Evolutionary conservation across 1,140 invertebrate species (phyloP).

Genomic region (Lordiphosa stackelbergi): DNA sequence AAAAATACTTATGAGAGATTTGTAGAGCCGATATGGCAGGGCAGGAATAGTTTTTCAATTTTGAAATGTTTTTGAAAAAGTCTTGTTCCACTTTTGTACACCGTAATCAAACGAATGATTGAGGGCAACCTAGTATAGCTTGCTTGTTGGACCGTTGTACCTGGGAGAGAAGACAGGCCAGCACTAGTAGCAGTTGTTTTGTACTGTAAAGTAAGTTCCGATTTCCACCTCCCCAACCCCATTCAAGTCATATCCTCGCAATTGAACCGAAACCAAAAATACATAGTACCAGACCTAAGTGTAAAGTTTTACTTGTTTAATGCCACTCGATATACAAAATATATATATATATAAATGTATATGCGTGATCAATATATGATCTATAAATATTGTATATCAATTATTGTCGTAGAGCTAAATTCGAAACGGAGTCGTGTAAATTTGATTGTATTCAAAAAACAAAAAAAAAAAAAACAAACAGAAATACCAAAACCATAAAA

Average conservation of each 20-base stretch:
- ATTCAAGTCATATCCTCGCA: conserved; percentile 43
- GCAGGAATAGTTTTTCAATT: conserved; percentile 21
- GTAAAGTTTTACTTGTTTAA: conserved; percentile 55
- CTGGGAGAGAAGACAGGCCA: conserved; percentile 2
- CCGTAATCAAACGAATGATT: conserved; percentile 10
- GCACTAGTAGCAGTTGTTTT: conserved; percentile 3
- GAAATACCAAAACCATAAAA: conserved; percentile 30
- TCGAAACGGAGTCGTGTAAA: conserved; percentile 59
- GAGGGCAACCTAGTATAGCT: conserved; percentile 9
- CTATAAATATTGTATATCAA: conserved; percentile 66
- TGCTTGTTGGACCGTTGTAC: conserved; percentile 10
- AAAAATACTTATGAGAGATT: conserved; percentile 50
- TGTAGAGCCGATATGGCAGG: conserved; percentile 23
- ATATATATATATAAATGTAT: conserved; percentile 24
- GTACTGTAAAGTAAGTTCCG: conserved; percentile 11
- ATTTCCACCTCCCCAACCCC: conserved; percentile 8
- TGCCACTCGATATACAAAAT: conserved; percentile 27
- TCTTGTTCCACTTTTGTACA: conserved; percentile 32
- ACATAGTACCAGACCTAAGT: conserved; percentile 33
- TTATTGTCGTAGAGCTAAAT: conserved; percentile 65
- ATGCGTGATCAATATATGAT: conserved; percentile 34
- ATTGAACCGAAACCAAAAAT: conserved; percentile 29
- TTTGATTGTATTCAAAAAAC: conserved; percentile 57
- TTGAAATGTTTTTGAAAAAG: conserved; percentile 16
- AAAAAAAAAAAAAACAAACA: conserved; percentile 29